A percentile compares a stretch with the other conserved stretches of the same genome.
Evolutionary conservation across 2,888 invertebrate species (phyloP).

Genomic region (Shargacucullia verbasci): DNA sequence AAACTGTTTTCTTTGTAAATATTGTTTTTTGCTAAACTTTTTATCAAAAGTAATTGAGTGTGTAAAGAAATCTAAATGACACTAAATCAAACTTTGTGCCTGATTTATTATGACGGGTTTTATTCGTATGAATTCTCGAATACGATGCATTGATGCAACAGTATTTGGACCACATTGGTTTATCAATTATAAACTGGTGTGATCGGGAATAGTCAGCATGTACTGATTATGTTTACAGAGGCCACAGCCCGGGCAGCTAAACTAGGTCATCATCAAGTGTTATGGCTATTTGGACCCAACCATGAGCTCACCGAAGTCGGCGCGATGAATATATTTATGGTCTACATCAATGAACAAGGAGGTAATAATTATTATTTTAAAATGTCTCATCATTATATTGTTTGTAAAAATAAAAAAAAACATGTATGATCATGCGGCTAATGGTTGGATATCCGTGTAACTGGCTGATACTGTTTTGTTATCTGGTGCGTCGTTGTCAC

Average conservation of each 20-base stretch:
- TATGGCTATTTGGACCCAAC: constrained; percentile 98
- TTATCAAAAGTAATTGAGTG: no score
- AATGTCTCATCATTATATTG: constrained; percentile 15
- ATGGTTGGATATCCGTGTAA: constrained; percentile 67
- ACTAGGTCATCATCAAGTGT: constrained; percentile 96
- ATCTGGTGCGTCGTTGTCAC: constrained; percentile 70
- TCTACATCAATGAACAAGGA: constrained; percentile 96
- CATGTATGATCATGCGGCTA: constrained; percentile 55
- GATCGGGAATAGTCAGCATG: constrained; percentile 31
- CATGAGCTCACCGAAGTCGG: constrained; percentile 99
- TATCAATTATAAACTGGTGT: constrained; percentile 36
- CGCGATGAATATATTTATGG: constrained; percentile 99
- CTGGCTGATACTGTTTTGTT: constrained; percentile 71
- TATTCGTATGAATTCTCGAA: not conserved
- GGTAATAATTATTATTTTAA: constrained; percentile 89
- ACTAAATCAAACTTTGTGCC: no score
- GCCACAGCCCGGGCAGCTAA: constrained; percentile 93
- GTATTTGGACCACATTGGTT: constrained; percentile 19
- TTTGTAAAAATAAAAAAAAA: constrained; percentile 36
- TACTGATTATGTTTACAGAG: constrained; percentile 72
- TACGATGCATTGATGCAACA: constrained; percentile 6
- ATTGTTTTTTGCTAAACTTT: no score
- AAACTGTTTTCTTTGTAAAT: no score
- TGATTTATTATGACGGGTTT: not conserved
- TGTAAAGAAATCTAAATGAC: no score